Evolutionary conservation across 2,888 invertebrate species (phyloP).

Genomic region (Leistus spinibarbis): DNA sequence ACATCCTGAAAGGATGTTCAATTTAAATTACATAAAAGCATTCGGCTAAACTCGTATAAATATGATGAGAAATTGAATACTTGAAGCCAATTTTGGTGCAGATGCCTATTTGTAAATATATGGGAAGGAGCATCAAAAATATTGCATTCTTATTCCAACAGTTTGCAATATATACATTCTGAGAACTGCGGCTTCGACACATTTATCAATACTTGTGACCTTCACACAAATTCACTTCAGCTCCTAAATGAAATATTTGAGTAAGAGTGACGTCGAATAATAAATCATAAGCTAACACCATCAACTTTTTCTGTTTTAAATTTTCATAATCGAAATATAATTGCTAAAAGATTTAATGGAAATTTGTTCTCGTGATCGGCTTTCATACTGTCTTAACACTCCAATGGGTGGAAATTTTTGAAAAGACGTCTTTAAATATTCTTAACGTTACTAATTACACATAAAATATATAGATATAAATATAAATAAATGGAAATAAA

Average conservation of each 20-base stretch:
- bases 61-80: conserved; percentile 16
- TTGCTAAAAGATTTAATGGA: not conserved
- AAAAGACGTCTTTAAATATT: not conserved
- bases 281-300: not conserved
- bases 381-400: no score
- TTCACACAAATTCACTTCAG: not conserved
- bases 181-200: not conserved
- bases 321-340: not conserved
- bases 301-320: not conserved
- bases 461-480: no score
- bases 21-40: conserved; percentile 25
- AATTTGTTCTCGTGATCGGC: no score
- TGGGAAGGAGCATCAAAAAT: not conserved
- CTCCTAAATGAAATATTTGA: not conserved
- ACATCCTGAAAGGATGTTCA: conserved; percentile 11
- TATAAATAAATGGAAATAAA: no score
- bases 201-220: not conserved
- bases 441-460: no score
- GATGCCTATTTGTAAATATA: not conserved
- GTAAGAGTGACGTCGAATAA: not conserved
- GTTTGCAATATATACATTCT: no score
- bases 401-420: no score
- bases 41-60: conserved; percentile 8
- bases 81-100: conserved; percentile 3
- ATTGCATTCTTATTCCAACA: not conserved